These are phyloP conservation scores for Melinaea menophilus DNA, from an alignment of 2,888 invertebrate genomes.

Conservation along the genomic window DNA sequence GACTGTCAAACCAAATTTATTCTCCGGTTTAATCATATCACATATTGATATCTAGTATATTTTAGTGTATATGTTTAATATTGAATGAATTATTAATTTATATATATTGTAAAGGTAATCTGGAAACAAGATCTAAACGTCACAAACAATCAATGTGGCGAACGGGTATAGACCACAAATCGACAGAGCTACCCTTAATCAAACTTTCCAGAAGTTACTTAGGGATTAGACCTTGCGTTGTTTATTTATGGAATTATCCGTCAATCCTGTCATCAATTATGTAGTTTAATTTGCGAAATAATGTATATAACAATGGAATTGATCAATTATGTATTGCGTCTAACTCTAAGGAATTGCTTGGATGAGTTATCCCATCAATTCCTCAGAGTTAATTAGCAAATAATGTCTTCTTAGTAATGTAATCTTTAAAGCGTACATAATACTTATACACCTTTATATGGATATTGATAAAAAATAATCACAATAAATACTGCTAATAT, in stretches of 20 bases:
- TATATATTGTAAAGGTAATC: slow-evolving; percentile 9
- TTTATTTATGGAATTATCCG: slow-evolving; percentile 33
- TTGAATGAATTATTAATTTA: not conserved
- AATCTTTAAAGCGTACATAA: no score
- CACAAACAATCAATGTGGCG: slow-evolving; percentile 24
- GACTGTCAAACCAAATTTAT: no score
- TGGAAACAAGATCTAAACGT: slow-evolving; percentile 24
- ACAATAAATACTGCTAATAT: no score
- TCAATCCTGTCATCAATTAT: slow-evolving; percentile 17
- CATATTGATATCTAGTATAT: no score
- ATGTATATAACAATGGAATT: slow-evolving; percentile 9
- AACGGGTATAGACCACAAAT: slow-evolving; percentile 27
- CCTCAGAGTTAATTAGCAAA: no score
- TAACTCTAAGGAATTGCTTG: slow-evolving; percentile 1
- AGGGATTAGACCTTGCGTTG: slow-evolving; percentile 40
- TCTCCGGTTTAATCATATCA: no score
- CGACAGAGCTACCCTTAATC: slow-evolving; percentile 50
- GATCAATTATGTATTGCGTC: slow-evolving; percentile 6
- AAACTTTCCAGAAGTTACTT: slow-evolving; percentile 46
- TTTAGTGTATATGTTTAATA: not conserved
- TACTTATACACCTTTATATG: no score
- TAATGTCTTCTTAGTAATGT: no score
- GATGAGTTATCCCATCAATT: not conserved
- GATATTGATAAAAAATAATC: no score
- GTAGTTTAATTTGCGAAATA: slow-evolving; percentile 13